Conservation (phyloP, 2,113 vertebrate genomes). For the Labeo catla region DNA sequence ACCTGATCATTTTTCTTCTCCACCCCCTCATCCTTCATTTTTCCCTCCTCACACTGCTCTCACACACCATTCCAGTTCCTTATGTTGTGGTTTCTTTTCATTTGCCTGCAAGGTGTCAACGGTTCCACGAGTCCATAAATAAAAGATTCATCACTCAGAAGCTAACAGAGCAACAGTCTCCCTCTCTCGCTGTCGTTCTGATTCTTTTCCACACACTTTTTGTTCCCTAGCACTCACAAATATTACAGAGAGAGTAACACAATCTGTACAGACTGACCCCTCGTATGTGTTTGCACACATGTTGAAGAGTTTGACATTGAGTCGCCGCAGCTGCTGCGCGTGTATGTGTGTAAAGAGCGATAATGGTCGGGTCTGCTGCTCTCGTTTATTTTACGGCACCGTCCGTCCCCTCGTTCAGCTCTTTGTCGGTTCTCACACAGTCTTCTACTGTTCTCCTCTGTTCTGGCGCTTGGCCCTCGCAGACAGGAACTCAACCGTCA, state of each 20-base stretch:
- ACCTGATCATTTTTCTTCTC: slow-evolving; percentile 5
- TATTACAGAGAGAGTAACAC: neutral
- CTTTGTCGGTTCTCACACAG: slow-evolving; percentile 24
- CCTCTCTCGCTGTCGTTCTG: neutral
- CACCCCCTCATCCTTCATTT: slow-evolving; percentile 20
- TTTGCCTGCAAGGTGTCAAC: slow-evolving; percentile 36
- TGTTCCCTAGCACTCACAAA: slow-evolving; percentile 1
- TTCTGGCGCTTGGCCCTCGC: slow-evolving; percentile 16
- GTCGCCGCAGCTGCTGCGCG: slow-evolving; percentile 32
- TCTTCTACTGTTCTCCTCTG: slow-evolving; percentile 39
- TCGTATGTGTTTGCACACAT: slow-evolving; percentile 45
- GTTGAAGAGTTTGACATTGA: slow-evolving; percentile 44
- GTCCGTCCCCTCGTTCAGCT: slow-evolving; percentile 7
- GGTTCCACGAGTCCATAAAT: slow-evolving; percentile 32
- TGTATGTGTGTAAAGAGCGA: slow-evolving; percentile 19
- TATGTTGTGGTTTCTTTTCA: slow-evolving; percentile 16
- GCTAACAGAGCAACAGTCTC: slow-evolving; percentile 17
- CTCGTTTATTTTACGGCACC: slow-evolving; percentile 40
- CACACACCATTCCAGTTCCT: slow-evolving; percentile 5
- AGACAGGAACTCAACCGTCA: slow-evolving; percentile 31
- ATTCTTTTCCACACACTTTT: slow-evolving; percentile 33
- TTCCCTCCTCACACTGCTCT: slow-evolving; percentile 28
- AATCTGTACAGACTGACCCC: slow-evolving; percentile 22
- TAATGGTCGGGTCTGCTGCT: slow-evolving; percentile 39
- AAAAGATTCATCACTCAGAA: slow-evolving; percentile 43